Evolutionary conservation across 2,888 invertebrate genomes (phyloP).

Genomic region (Sipha maydis): DNA sequence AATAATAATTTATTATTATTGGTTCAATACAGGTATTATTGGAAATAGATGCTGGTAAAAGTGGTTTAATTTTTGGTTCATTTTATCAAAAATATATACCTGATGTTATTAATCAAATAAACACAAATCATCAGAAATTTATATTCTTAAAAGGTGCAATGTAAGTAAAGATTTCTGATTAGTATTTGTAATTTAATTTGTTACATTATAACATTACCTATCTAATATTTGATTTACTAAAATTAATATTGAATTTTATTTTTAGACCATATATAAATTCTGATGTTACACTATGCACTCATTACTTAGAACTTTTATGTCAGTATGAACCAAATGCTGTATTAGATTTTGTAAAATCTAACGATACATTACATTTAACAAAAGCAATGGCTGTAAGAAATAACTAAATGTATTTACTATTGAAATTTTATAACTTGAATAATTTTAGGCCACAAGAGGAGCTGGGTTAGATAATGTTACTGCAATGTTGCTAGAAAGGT

Average conservation of each 20-base stretch:
- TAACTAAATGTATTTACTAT: conserved; percentile 24
- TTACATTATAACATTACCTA: neutral
- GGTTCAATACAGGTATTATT: conserved; percentile 69
- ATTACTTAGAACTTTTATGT: conserved; percentile 76
- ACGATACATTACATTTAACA: conserved; percentile 74
- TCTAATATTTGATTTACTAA: conserved; percentile 64
- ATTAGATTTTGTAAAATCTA: conserved; percentile 70
- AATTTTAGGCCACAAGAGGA: conserved; percentile 65
- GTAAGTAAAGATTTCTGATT: conserved; percentile 66
- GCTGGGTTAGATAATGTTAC: conserved; percentile 75
- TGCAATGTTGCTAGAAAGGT: conserved; percentile 79
- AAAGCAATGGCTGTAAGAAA: conserved; percentile 70
- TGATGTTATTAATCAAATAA: conserved; percentile 69
- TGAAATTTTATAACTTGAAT: neutral
- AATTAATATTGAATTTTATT: conserved; percentile 66
- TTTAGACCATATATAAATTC: conserved; percentile 64
- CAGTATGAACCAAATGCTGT: conserved; percentile 71
- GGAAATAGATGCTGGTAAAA: conserved; percentile 73
- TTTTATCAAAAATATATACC: conserved; percentile 70
- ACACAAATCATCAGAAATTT: conserved; percentile 65
- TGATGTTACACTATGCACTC: conserved; percentile 70
- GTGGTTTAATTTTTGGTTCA: conserved; percentile 74
- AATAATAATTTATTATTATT: neutral
- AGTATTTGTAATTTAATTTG: conserved; percentile 11
- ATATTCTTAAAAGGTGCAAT: conserved; percentile 73